Base-by-base conservation (phyloP, 2,797 vertebrate species). In the Acomys russatus region DNA sequence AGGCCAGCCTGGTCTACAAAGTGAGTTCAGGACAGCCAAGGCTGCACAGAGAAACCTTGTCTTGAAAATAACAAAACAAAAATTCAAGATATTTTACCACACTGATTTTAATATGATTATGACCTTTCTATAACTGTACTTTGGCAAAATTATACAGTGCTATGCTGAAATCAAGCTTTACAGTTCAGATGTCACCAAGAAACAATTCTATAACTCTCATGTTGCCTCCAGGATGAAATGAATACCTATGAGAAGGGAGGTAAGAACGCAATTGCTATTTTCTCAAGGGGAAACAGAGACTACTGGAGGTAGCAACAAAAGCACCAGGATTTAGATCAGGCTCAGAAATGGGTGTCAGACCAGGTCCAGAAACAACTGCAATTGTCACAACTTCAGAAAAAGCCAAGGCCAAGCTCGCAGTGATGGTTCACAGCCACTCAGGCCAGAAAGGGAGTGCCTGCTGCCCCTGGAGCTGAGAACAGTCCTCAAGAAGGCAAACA, bases 181-280 rank as follows among this genome's bases (percentile, higher is more conserved):
- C n/a, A 66, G 90, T 83, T 80, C 33, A 93, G 49, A 77, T 76
- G 28, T 79, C 59, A 89, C 71, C 56, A 92, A 86, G 71, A 95
- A 92, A 96, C 30, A 97, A 59, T 96, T 88, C 61, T 78, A 85
- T 33, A 78, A 89, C 35, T 90, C 54, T 28, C 78, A 83, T 76
- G 61, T 74, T 73, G 59, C 70, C 44, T 9, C 0, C 38, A 59
- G 15, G 83, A 92, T 84, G 56, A 96, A 33, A 38, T 35, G 71
- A n/a, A 82, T 56, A 85, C 2, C 23, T 89, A 86, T 77, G 73
- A 95, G 76, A 87, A 88, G 25, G 35, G 35, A 91, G 20, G 44
- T 64, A 56, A 51, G 17, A 88, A 84, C 12, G 14, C 49, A 91
- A 73, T 61, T 49, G 71, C 25, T 89, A 89, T 76, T 76, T 30